Base-by-base conservation (phyloP, 2,797 vertebrate species). In the Amphiprion clarkii region DNA sequence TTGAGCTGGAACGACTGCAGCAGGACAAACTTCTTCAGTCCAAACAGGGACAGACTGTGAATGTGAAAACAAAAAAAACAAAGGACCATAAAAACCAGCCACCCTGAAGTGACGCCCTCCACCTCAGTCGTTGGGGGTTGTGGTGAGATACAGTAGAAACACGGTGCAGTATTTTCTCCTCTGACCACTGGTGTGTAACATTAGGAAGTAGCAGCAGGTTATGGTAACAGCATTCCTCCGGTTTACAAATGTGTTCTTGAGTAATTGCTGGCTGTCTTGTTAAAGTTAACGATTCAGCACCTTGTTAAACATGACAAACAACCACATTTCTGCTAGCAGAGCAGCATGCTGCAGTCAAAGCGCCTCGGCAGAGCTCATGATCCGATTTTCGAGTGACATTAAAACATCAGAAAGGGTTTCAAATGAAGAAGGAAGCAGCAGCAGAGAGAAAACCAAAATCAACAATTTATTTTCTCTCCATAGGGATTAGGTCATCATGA, bases 401-500 rank as follows among this genome's bases (percentile, higher is more conserved):
- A 27, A 49, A 61, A 23, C 7, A 19, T 29, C 6, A 19, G 19
- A 25, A 59, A 12, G 6, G 1, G 1, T 31, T 62, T 72, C 8
- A 36, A 46, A 23, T 5, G 2, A 65, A 21, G 4, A 78, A 82
- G 14, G 51, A 44, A 36, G 74, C 16, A 42, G 60, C 48, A 40
- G 52, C 54, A 76, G 44, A 82, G 80, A 39, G 62, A 67, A 86
- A 89, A 69, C 90, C 69, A 83, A 93, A 94, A 92, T 89, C 53
- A 78, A 88, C 83, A 39, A 71, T 95, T 94, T 94, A 94, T 95
- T 95, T 93, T 89, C 86, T 93, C 84, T 90, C 85, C 86, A 69
- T 70, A 65, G 82, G 87, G 88, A 90, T 88, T 74, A 74, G 71
- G 76, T 90, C 77, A 85, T 88, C 76, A 76, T 82, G 88, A 91